phyloP scores from a whole-genome alignment of 1,140 invertebrate genomes.

The Procambarus clarkii region DNA sequence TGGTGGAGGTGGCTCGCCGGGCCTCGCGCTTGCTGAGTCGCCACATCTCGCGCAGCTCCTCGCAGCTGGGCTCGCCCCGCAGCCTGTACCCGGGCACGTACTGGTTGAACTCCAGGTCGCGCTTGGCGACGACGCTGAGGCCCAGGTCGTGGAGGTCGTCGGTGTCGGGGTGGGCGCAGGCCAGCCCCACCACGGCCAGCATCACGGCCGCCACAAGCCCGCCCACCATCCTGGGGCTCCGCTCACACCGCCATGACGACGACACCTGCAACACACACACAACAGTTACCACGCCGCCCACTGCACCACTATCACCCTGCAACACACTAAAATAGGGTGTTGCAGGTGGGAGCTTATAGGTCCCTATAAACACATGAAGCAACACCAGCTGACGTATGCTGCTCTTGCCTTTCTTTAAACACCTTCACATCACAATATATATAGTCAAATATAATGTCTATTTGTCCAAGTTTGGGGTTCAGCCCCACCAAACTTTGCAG shows the following conservation, averaged over 20 bases:
- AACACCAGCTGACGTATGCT: no score
- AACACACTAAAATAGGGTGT: no score
- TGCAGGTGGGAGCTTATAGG: no score
- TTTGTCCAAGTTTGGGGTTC: no score
- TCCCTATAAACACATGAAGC: no score
- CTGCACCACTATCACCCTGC: no score
- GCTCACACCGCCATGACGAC: slow-evolving; percentile 55
- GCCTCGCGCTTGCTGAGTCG: slow-evolving; percentile 91
- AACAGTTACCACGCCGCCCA: no score
- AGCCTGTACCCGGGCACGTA: slow-evolving; percentile 67
- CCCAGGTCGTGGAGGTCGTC: slow-evolving; percentile 24
- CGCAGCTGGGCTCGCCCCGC: slow-evolving; percentile 85
- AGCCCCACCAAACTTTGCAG: no score
- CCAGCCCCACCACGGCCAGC: slow-evolving; percentile 42
- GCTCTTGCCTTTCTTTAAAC: no score
- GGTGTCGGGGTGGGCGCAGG: slow-evolving; percentile 49
- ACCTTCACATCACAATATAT: no score
- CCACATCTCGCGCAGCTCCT: slow-evolving; percentile 93
- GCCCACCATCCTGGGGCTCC: slow-evolving; percentile 40
- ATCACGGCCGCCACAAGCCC: slow-evolving; percentile 29
- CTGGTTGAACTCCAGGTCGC: slow-evolving; percentile 71
- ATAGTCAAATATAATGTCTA: no score
- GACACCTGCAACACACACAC: slow-evolving; percentile 38
- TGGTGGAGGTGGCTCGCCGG: slow-evolving; percentile 88
- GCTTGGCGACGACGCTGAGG: slow-evolving; percentile 42